Conservation (phyloP, 2,797 vertebrate species). For the Lutjanus argentimaculatus region DNA sequence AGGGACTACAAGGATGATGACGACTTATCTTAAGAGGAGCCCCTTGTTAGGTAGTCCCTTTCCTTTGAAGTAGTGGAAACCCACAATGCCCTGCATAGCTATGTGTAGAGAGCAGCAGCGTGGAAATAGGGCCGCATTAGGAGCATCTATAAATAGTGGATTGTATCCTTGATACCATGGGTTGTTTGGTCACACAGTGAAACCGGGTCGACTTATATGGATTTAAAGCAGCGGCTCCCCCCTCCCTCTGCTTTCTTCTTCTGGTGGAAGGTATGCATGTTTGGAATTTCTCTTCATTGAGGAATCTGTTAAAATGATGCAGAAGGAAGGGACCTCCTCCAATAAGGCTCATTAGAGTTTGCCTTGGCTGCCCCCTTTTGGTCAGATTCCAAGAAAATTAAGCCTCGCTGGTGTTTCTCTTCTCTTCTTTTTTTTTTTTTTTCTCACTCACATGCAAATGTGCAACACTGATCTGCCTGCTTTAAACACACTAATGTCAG, state of each 20-base stretch:
- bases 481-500: slow-evolving; percentile 47
- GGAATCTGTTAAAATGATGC: slow-evolving; percentile 80
- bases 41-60: slow-evolving; percentile 84
- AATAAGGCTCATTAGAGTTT: slow-evolving; percentile 76
- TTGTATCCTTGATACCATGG: slow-evolving; percentile 77
- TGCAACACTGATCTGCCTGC: slow-evolving; percentile 51
- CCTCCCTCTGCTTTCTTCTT: slow-evolving; percentile 37
- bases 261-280: slow-evolving; percentile 78
- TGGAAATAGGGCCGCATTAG: slow-evolving; percentile 87
- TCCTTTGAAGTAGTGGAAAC: slow-evolving; percentile 88
- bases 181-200: slow-evolving; percentile 80
- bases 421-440: slow-evolving; percentile 2
- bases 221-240: slow-evolving; percentile 60
- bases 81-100: slow-evolving; percentile 90
- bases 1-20: slow-evolving; percentile 43
- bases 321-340: slow-evolving; percentile 57
- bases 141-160: slow-evolving; percentile 84
- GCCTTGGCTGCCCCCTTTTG: slow-evolving; percentile 89
- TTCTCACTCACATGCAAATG: slow-evolving; percentile 25
- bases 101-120: slow-evolving; percentile 86
- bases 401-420: slow-evolving; percentile 52
- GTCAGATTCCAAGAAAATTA: slow-evolving; percentile 80
- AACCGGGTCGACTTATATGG: slow-evolving; percentile 82
- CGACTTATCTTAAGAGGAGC: slow-evolving; percentile 46
- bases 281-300: slow-evolving; percentile 83